A percentile compares a stretch with the other conserved stretches of the same genome.
These are phyloP conservation scores for Shargacucullia verbasci DNA, from an alignment of 2,888 invertebrate species.

Conservation along the genomic window DNA sequence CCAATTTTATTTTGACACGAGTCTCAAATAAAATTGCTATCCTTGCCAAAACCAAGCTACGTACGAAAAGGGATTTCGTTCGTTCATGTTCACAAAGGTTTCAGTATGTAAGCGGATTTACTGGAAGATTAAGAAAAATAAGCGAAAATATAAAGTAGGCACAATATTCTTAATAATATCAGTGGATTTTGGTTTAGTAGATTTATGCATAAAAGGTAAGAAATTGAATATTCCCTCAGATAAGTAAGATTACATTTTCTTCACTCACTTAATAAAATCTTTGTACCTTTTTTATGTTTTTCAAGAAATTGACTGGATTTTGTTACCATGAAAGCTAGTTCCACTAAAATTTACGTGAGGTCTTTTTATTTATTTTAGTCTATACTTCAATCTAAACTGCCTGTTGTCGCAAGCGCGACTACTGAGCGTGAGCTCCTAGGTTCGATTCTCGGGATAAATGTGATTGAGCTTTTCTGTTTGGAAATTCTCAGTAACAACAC, in stretches of 20 bases:
- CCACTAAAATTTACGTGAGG: neutral
- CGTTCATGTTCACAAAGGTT: slow-evolving; percentile 72
- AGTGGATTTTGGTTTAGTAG: slow-evolving; percentile 51
- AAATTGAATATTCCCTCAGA: slow-evolving; percentile 60
- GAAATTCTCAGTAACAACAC: too few relatives aligned
- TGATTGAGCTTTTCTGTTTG: too few relatives aligned
- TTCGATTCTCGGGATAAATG: too few relatives aligned
- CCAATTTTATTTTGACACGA: slow-evolving; percentile 63
- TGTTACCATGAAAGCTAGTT: neutral
- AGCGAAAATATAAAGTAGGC: slow-evolving; percentile 65
- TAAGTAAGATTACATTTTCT: slow-evolving; percentile 59
- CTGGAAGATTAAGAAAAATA: slow-evolving; percentile 72
- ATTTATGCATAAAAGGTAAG: slow-evolving; percentile 44
- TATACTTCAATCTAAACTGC: too few relatives aligned
- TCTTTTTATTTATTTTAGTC: too few relatives aligned
- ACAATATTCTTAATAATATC: slow-evolving; percentile 58
- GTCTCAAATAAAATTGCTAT: slow-evolving; percentile 59
- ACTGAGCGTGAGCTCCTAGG: too few relatives aligned
- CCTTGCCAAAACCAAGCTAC: slow-evolving; percentile 38
- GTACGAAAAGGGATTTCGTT: slow-evolving; percentile 66
- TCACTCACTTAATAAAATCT: slow-evolving; percentile 19
- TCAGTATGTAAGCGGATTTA: slow-evolving; percentile 74
- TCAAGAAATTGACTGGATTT: slow-evolving; percentile 6
- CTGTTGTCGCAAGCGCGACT: too few relatives aligned
- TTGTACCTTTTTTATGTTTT: slow-evolving; percentile 18